Evolutionary conservation across 2,113 vertebrate species (phyloP).

Genomic region (Entomyzon cyanotis): DNA sequence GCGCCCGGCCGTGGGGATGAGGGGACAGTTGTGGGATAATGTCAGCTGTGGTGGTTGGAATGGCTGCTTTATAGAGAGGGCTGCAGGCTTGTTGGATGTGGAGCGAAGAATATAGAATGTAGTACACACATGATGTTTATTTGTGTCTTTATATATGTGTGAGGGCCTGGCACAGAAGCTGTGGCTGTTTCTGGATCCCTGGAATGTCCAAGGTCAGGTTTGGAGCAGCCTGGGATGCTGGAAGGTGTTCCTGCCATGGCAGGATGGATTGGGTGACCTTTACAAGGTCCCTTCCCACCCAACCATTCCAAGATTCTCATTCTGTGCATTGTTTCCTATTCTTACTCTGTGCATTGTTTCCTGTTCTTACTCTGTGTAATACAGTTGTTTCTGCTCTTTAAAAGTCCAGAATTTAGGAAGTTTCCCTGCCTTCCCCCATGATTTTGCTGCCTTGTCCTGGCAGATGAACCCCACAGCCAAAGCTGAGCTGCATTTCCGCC

Average conservation of each 20-base stretch:
- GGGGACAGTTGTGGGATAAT: background rate
- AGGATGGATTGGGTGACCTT: background rate
- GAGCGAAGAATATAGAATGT: fast-evolving
- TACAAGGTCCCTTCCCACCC: background rate
- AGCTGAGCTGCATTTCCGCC: background rate
- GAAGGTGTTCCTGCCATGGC: background rate
- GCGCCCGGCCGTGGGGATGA: background rate
- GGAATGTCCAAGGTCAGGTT: background rate
- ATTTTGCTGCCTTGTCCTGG: background rate
- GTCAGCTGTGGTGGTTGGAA: background rate
- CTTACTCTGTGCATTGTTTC: background rate
- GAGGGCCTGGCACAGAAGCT: background rate
- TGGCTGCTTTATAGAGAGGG: fast-evolving
- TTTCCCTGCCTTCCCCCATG: background rate
- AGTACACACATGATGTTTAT: too few species aligned
- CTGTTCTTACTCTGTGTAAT: background rate
- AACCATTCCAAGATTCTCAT: background rate
- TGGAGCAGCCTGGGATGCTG: background rate
- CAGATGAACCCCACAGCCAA: fast-evolving
- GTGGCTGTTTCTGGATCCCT: background rate
- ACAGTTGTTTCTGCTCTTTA: background rate
- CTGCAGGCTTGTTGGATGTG: fast-evolving
- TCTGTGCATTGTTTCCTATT: background rate
- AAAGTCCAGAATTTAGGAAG: background rate
- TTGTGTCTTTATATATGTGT: fast-evolving